Evolutionary conservation across 2,797 vertebrate species (phyloP).

Genomic region (Adrianichthys oophorus): DNA sequence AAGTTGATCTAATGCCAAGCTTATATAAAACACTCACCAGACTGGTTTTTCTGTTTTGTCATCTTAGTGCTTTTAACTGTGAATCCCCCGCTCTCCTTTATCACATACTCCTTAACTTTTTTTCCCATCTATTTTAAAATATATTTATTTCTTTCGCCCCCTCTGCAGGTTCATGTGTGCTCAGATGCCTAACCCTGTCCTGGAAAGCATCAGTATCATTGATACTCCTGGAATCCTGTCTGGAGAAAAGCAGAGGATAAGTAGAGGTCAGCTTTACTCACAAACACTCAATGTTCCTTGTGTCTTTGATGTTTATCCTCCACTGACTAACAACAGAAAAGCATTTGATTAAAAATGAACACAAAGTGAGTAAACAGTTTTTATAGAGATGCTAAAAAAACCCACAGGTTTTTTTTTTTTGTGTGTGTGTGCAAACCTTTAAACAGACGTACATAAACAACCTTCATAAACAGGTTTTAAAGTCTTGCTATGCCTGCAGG

Average conservation of each 20-base stretch:
- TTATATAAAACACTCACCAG: slow-evolving; percentile 42
- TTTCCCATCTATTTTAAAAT: slow-evolving; percentile 4
- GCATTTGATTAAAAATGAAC: slow-evolving; percentile 5
- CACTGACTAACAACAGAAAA: neutral
- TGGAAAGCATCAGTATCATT: slow-evolving; percentile 96
- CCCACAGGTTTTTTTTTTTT: slow-evolving; percentile 10
- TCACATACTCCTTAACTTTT: slow-evolving; percentile 7
- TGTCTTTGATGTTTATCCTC: slow-evolving; percentile 1
- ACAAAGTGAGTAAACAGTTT: slow-evolving; percentile 1
- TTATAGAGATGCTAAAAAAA: slow-evolving; percentile 8
- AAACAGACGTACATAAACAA: slow-evolving; percentile 3
- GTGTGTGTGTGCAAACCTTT: slow-evolving; percentile 17
- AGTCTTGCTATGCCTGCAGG: slow-evolving; percentile 12
- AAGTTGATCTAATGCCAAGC: slow-evolving; percentile 39
- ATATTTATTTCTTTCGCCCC: neutral
- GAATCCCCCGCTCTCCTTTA: neutral
- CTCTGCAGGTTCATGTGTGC: slow-evolving; percentile 90
- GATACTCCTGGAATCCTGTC: slow-evolving; percentile 92
- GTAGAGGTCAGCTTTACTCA: slow-evolving; percentile 72
- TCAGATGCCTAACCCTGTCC: slow-evolving; percentile 89
- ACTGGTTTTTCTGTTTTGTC: slow-evolving; percentile 31
- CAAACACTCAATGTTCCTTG: slow-evolving; percentile 4
- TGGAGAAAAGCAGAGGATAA: slow-evolving; percentile 84
- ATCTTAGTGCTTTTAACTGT: neutral
- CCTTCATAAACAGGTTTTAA: slow-evolving; percentile 18